phyloP scores from a whole-genome alignment of 2,113 vertebrate species.

The Polypterus senegalus region DNA sequence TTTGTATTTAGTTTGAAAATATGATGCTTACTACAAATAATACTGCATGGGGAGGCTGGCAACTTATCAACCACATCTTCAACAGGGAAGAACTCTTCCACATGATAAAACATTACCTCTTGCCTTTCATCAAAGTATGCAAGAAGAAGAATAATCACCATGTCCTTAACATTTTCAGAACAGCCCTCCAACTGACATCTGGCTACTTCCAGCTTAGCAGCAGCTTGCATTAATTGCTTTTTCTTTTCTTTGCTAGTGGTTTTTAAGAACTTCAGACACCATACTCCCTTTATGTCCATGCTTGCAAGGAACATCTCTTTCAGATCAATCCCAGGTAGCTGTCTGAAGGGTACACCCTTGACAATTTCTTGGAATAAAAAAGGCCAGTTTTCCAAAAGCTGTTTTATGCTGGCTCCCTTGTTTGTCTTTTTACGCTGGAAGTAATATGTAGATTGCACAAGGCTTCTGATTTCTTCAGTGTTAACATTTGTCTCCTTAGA shows the following conservation, averaged over 20 bases:
- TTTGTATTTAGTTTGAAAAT: not conserved
- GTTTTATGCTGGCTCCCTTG: conserved; percentile 8
- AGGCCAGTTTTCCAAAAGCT: conserved; percentile 9
- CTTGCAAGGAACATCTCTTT: not conserved
- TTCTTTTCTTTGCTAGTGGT: too few species aligned
- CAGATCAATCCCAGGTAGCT: conserved; percentile 13
- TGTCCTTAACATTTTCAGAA: not conserved
- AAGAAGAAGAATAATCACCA: not conserved
- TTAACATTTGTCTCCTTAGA: conserved; percentile 9
- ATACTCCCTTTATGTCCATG: too few species aligned
- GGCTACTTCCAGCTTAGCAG: too few species aligned
- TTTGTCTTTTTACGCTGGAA: conserved; percentile 11
- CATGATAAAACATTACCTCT: conserved; percentile 11
- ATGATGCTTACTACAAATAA: conserved; percentile 11
- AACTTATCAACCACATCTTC: conserved; percentile 11
- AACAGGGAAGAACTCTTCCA: conserved; percentile 5
- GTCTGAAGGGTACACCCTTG: conserved; percentile 12
- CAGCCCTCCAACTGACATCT: not conserved
- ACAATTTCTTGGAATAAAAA: conserved; percentile 10
- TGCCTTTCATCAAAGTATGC: conserved; percentile 8
- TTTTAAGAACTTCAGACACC: too few species aligned
- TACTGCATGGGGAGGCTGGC: conserved; percentile 11
- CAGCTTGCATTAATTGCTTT: too few species aligned
- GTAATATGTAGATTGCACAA: not conserved
- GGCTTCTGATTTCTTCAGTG: conserved; percentile 9